Base-by-base conservation (phyloP, 2,797 vertebrate genomes). In the Antrozous pallidus region DNA sequence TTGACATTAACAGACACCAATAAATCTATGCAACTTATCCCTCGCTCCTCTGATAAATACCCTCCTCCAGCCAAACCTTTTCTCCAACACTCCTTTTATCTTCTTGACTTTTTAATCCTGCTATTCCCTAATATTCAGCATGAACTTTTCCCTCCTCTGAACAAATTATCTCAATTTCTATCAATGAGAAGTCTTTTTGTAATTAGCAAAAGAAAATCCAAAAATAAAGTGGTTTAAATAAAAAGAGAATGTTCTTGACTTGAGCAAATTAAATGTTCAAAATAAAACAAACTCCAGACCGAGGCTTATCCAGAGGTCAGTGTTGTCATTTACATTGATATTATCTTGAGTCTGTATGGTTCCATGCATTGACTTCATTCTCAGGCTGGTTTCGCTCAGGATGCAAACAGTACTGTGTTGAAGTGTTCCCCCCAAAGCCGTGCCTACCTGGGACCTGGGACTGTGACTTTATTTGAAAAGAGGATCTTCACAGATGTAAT, bases 131-230 rank as follows among this genome's bases (percentile, higher is more conserved):
- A 73, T 69, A 78, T 54, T 31, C 18, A 85, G 31, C 9, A 83
- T n/a, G 36, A 83, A 24, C 18, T 16, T 56, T 42, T 42, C 51
- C 67, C 2, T 84, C 18, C 40, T 90, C 36, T 61, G 40, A 61
- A 47, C 31, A n/a, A 80, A 84, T 51, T 36, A 24, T 18, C 67
- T 70, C 20, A 83, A 75, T 80, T 47, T 92, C 67, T 92, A 54
- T 81, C 20, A 69, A 36, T 85, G 42, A 89, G 40, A 92, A 80
- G n/a, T 78, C 26, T 84, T 94, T 94, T 26, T 69, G n/a, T 56
- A 93, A 33, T 33, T 84, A 75, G 61, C 20, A 51, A 65, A 75
- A 73, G 74, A 63, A 94, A 82, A 74, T 33, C 8, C 38, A 88
- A 65, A 65, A 11, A 88, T 11, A 42, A 51, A 88, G 28, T 31